phyloP scores from a whole-genome alignment of 2,797 vertebrate genomes.

The Rallus crepitans region DNA sequence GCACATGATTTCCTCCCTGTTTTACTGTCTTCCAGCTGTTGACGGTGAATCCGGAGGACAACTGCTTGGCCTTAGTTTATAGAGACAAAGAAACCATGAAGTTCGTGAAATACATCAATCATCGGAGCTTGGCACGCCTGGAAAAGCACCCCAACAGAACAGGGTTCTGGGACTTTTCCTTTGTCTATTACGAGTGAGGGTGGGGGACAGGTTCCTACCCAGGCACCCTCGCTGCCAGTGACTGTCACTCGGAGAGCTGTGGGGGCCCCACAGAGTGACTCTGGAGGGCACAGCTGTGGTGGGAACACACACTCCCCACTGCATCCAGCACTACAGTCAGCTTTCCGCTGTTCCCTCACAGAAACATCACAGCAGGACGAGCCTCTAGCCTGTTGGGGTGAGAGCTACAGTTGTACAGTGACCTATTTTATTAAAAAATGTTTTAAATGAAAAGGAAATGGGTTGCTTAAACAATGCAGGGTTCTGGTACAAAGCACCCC shows the following conservation, averaged over 20 bases:
- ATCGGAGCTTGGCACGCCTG: constrained; percentile 78
- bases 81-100: constrained; percentile 95
- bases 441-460: not conserved
- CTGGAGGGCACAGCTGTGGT: no score
- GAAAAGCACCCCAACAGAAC: constrained; percentile 55
- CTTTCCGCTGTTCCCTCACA: not conserved
- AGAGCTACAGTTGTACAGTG: not conserved
- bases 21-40: constrained; percentile 84
- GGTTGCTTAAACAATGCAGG: not conserved
- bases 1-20: not conserved
- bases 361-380: not conserved
- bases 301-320: no score
- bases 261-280: no score
- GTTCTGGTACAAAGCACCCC: not conserved
- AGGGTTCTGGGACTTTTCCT: constrained; percentile 92
- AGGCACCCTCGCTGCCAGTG: no score
- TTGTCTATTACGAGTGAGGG: constrained; percentile 92
- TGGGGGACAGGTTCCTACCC: not conserved
- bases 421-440: not conserved
- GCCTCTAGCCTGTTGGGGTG: not conserved
- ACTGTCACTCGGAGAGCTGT: no score
- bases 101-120: constrained; percentile 95
- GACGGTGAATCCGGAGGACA: constrained; percentile 92
- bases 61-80: constrained; percentile 93
- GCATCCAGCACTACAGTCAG: no score